Percentiles rank a stretch among this genome's conserved stretches.
Evolutionary conservation across 37 sponge, comb jelly and placozoan genomes (phyloP).

Genomic region (Lycopodina hypogea): DNA sequence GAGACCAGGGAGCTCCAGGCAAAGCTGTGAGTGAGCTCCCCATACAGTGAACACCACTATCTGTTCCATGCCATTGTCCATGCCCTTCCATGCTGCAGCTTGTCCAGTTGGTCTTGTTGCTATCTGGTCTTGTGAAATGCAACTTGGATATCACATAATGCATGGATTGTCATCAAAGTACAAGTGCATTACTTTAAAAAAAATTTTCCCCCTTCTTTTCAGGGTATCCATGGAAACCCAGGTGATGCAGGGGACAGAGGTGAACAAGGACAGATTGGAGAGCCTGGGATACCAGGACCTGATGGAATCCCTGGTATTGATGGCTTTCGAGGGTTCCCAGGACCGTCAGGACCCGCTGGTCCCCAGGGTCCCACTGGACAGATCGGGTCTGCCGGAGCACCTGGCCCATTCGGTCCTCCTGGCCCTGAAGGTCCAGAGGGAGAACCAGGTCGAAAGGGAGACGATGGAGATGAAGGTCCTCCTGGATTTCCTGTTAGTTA

Average conservation of each 20-base stretch:
- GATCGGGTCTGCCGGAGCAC: constrained; percentile 16
- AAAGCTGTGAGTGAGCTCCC: constrained; percentile 49
- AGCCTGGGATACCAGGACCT: constrained; percentile 37
- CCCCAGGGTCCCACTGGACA: constrained; percentile 28
- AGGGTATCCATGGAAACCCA: constrained; percentile 42
- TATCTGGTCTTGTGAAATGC: no score
- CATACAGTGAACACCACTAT: no score
- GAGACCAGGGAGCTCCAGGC: constrained; percentile 54
- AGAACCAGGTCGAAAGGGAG: constrained; percentile 48
- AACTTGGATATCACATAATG: no score
- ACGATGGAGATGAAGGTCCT: constrained; percentile 60
- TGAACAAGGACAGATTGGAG: constrained; percentile 40
- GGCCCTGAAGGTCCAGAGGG: constrained; percentile 47
- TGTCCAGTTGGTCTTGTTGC: no score
- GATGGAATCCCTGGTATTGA: constrained; percentile 17
- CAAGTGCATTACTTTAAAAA: no score
- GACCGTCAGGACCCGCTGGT: constrained; percentile 42
- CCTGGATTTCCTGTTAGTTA: constrained; percentile 56
- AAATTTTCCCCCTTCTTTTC: no score
- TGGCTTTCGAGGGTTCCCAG: constrained; percentile 29
- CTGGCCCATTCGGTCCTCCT: constrained; percentile 51
- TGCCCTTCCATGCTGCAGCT: no score
- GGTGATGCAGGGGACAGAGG: constrained; percentile 27
- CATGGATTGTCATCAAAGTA: no score
- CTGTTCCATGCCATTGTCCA: no score